Evolutionary conservation across 2,797 vertebrate species (phyloP), one percentile per base, ranked within the genome.

Genomic region (Neostethus bicornis): DNA sequence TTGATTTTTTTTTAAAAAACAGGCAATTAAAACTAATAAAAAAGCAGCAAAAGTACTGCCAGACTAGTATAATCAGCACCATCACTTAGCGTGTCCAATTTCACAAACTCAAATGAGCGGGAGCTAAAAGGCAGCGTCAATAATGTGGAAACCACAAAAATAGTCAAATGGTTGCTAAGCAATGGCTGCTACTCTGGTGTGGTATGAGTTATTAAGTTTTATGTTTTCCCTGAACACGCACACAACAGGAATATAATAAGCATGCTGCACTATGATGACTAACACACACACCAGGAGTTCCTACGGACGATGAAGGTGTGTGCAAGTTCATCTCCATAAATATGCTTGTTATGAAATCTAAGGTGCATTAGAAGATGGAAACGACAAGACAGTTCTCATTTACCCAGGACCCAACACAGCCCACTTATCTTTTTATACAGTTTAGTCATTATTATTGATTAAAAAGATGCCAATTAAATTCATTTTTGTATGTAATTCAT

Each of bases 321-420:
- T 73, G 60, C 71, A 61, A 81, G 72, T 71, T 64, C 54, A 60
- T 83, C 69, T 52, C 48, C 31, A 24, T 55, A 11, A 70, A 69
- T 28, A 14, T 62, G 63, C 28, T 46, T 44, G 52, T 46, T 51
- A 51, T 65, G 50, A 73, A 45, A 54, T 34, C 51, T 63, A 65
- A 76, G 61, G 50, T 25, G 55, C 41, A 51, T 66, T 77, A 52
- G 71, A 65, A 74, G 19, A 68, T 70, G 59, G 58, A 73, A 75
- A 20, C n/a, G 43, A 64, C 77, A 64, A 73, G 62, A 59, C 74
- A 1, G 57, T 60, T 63, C 31, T 53, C 28, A 17, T 41, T 39
- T 46, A 56, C 56, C 45, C 28, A 52, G 53, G 42, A 75, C 75
- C 38, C 78, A 87, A 85, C 84, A 57, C 81, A 84, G 63, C 62